phyloP scores from a whole-genome alignment of 2,888 invertebrate genomes.

The Sycophila texana region DNA sequence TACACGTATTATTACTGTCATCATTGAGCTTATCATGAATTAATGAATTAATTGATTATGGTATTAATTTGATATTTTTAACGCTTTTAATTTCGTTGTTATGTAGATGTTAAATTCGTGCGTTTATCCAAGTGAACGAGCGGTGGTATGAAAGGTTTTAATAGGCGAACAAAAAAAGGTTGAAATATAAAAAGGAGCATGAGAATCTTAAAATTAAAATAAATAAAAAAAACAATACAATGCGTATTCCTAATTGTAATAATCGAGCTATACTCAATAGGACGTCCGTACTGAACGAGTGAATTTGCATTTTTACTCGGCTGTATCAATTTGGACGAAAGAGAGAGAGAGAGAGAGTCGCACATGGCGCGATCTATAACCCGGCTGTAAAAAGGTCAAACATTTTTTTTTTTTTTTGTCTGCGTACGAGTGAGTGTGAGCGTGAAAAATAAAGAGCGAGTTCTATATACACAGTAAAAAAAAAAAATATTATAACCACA shows the following conservation, averaged over 20 bases:
- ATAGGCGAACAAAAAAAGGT: constrained; percentile 5
- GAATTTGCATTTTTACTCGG: constrained; percentile 24
- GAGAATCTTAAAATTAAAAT: constrained; percentile 42
- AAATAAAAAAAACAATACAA: constrained; percentile 50
- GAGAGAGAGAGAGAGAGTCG: not conserved
- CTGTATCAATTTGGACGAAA: not conserved
- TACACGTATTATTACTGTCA: constrained; percentile 45
- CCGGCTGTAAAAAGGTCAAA: constrained; percentile 35
- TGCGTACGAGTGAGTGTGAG: not conserved
- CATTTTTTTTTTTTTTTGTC: constrained; percentile 1
- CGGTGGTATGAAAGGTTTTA: not conserved
- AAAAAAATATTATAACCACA: constrained; percentile 36
- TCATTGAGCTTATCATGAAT: constrained; percentile 41
- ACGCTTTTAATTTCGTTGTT: constrained; percentile 17
- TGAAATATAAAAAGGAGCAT: not conserved
- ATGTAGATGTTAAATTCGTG: constrained; percentile 15
- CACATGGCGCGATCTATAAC: constrained; percentile 25
- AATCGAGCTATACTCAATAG: constrained; percentile 49
- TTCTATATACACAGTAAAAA: constrained; percentile 36
- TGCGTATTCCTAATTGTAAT: constrained; percentile 58
- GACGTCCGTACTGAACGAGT: constrained; percentile 1
- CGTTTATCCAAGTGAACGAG: constrained; percentile 22
- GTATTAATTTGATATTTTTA: constrained; percentile 34
- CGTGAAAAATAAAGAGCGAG: not conserved
- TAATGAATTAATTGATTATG: constrained; percentile 33